Conservation (phyloP, 2,113 vertebrate species). For the Burhinus oedicnemus region DNA sequence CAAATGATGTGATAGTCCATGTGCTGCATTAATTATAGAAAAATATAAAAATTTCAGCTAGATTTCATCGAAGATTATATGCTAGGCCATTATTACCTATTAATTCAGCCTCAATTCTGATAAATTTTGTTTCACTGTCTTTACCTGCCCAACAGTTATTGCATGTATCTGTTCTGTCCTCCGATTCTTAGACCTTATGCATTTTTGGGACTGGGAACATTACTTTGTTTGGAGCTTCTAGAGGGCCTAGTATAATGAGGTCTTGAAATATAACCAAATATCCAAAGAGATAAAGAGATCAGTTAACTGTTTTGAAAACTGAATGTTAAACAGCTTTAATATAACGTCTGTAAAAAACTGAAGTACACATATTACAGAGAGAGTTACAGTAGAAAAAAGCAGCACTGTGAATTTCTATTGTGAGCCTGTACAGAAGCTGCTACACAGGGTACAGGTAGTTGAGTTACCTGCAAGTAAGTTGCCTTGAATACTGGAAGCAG, state of each 20-base stretch:
- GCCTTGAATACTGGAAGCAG: not conserved
- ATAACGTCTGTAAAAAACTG: not conserved
- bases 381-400: not conserved
- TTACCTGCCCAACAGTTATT: not conserved
- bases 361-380: not conserved
- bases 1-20: not conserved
- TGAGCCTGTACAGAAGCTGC: not conserved
- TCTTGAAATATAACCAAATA: not conserved
- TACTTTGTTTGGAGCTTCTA: not conserved
- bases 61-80: not conserved
- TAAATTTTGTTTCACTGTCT: not conserved
- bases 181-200: not conserved
- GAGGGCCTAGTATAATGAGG: not conserved
- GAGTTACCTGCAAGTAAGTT: not conserved
- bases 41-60: not conserved
- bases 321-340: not conserved
- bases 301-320: not conserved
- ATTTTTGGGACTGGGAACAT: not conserved
- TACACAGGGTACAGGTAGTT: too few relatives aligned
- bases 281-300: not conserved
- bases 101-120: not conserved
- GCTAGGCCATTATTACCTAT: not conserved
- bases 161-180: not conserved
- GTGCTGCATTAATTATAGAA: not conserved
- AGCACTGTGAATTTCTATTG: not conserved